Evolutionary conservation across 1,140 invertebrate genomes (phyloP), one percentile per base, ranked within the genome.

Genomic region (Bombus superbus): DNA sequence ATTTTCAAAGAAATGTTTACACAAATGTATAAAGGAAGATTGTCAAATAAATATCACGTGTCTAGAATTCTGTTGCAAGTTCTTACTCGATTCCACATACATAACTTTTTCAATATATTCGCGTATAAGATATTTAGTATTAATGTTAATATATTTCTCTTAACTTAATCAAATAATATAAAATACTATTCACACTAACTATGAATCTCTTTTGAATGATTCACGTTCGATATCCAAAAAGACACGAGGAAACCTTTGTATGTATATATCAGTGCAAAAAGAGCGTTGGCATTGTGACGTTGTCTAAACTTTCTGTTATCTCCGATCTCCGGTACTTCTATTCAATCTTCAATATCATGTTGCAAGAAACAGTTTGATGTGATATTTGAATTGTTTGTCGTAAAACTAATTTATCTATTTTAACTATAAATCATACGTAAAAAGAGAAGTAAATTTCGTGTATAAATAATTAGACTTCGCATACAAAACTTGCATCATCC

Each of bases 11-110:
- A 42, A n/a, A 44, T 25, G 3, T 44, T 81, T 35, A 22, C 1
- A 62, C 28, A 72, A 81, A 28, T 40, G 35, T 10, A 66, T 18
- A 47, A 44, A 40, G 18, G 42, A 15, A 47, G 13, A 81, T 35
- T 81, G 80, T 73, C 44, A 64, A 62, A 81, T 42, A 80, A 38
- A 25, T 40, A 72, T 62, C 71, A 82, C 71, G 71, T 82, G 71
- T 44, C 9, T 8, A 1, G 3, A 74, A 74, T 64, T 44, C 8
- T 72, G n/a, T 73, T 72, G 5, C 22, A 32, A n/a, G 59, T 44
- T 44, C 64, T 44, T 64, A 25, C 9, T 81, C 13, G 28, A 38
- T 82, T 35, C 18, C 13, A 5, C 28, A 32, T 72, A 42, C 28
- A 72, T 47, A 25, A 40, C 35, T 64, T 42, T 47, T 22, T 4